Evolutionary conservation across 2,888 invertebrate genomes (phyloP).

Genomic region (Venustoraphidia nigricollis): DNA sequence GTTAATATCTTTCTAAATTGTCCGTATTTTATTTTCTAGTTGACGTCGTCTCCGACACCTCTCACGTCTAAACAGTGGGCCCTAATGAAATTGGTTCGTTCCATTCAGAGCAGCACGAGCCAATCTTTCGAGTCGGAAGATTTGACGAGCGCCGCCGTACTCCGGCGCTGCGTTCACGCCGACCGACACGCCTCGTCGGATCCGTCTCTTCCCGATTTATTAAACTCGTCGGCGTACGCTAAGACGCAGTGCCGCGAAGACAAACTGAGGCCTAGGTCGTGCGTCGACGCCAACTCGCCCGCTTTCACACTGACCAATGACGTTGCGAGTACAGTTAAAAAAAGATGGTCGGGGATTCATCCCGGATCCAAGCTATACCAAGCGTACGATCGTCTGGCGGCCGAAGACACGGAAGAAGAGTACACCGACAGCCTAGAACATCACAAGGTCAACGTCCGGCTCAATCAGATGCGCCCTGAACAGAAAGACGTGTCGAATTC

Average conservation of each 20-base stretch:
- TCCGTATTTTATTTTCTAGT: slow-evolving; percentile 16
- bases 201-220: slow-evolving; percentile 39
- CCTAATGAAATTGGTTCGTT: slow-evolving; percentile 38
- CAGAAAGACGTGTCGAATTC: background rate
- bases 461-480: slow-evolving; percentile 2
- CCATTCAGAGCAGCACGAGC: slow-evolving; percentile 37
- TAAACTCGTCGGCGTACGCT: slow-evolving; percentile 37
- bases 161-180: slow-evolving; percentile 28
- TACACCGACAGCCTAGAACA: slow-evolving; percentile 62
- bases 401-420: slow-evolving; percentile 50
- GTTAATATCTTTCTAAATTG: too few relatives aligned
- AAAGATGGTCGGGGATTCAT: slow-evolving; percentile 60
- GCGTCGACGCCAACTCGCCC: slow-evolving; percentile 39
- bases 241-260: slow-evolving; percentile 29
- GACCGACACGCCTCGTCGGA: slow-evolving; percentile 31
- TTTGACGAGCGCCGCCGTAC: slow-evolving; percentile 26
- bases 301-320: slow-evolving; percentile 27
- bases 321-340: slow-evolving; percentile 31
- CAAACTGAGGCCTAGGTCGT: slow-evolving; percentile 51
- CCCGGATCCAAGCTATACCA: slow-evolving; percentile 55
- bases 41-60: slow-evolving; percentile 31
- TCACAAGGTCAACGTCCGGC: slow-evolving; percentile 20
- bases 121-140: slow-evolving; percentile 6
- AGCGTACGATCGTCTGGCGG: slow-evolving; percentile 51
- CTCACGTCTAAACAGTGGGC: slow-evolving; percentile 42